Evolutionary conservation across 2,113 vertebrate genomes (phyloP).

Genomic region (Myiozetetes cayanensis): DNA sequence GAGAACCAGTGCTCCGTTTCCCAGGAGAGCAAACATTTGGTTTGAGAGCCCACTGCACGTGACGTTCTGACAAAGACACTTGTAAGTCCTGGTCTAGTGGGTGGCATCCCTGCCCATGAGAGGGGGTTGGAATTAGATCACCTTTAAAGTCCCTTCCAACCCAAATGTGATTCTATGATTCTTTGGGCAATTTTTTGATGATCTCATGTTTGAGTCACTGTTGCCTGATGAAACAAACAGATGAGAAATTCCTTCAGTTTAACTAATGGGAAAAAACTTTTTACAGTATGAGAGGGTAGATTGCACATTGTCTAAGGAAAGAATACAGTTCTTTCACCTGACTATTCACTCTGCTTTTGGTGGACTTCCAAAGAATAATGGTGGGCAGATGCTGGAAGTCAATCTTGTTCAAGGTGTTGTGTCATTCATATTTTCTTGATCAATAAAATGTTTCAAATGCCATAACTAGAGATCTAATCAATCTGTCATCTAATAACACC

Average conservation of each 20-base stretch:
- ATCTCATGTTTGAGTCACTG: neutral
- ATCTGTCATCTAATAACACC: neutral
- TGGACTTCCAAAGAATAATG: neutral
- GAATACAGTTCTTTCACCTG: neutral
- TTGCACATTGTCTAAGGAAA: neutral
- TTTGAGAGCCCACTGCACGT: neutral
- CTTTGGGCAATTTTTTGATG: neutral
- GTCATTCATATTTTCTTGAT: neutral
- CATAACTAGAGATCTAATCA: neutral
- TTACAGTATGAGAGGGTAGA: neutral
- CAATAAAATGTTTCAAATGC: neutral
- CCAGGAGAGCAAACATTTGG: too few relatives aligned
- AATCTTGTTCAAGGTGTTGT: neutral
- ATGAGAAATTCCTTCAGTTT: neutral
- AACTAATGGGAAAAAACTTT: neutral
- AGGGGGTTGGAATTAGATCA: neutral
- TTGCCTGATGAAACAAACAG: neutral
- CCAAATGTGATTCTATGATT: neutral
- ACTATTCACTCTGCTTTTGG: fast-evolving
- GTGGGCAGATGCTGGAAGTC: neutral
- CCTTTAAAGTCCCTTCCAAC: neutral
- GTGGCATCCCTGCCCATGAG: neutral
- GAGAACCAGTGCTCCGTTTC: fast-evolving
- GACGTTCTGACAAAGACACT: neutral
- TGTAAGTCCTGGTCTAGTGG: neutral